Conservation (phyloP, 2,888 invertebrate species). For the Melinopterus prodromus region DNA sequence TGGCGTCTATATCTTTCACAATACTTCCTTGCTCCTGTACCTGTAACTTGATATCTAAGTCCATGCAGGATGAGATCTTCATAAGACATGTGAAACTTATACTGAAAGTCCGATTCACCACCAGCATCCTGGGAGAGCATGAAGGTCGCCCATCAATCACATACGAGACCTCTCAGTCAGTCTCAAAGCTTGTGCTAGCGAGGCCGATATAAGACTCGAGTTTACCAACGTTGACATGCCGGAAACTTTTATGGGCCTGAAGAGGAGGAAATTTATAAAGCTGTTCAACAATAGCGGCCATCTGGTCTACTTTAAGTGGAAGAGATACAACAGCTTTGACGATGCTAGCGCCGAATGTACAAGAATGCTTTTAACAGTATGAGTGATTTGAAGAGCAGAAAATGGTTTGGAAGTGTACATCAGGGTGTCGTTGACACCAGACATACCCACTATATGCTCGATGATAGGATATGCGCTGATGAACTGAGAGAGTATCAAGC, state of each 20-base stretch:
- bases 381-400: constrained; percentile 50
- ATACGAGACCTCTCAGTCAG: constrained; percentile 61
- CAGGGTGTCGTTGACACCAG: constrained; percentile 52
- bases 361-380: constrained; percentile 47
- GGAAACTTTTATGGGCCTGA: constrained; percentile 68
- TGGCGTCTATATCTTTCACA: too few relatives aligned
- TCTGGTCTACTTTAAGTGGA: constrained; percentile 66
- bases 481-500: constrained; percentile 53
- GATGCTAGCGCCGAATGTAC: constrained; percentile 55
- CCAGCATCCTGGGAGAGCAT: constrained; percentile 60
- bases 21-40: too few relatives aligned
- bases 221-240: constrained; percentile 63
- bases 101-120: constrained; percentile 61
- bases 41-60: too few relatives aligned
- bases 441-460: constrained; percentile 54
- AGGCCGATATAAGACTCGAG: constrained; percentile 63
- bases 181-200: constrained; percentile 60
- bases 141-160: constrained; percentile 55
- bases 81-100: too few relatives aligned
- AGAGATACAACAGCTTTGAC: constrained; percentile 62
- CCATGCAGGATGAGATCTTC: too few relatives aligned
- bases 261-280: constrained; percentile 49
- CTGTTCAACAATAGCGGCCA: constrained; percentile 66
- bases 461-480: constrained; percentile 59
- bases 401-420: constrained; percentile 48